Percentiles rank a stretch among this genome's conserved stretches.
Evolutionary conservation across 2,888 invertebrate species (phyloP).

Genomic region (Coecobrya sp.): DNA sequence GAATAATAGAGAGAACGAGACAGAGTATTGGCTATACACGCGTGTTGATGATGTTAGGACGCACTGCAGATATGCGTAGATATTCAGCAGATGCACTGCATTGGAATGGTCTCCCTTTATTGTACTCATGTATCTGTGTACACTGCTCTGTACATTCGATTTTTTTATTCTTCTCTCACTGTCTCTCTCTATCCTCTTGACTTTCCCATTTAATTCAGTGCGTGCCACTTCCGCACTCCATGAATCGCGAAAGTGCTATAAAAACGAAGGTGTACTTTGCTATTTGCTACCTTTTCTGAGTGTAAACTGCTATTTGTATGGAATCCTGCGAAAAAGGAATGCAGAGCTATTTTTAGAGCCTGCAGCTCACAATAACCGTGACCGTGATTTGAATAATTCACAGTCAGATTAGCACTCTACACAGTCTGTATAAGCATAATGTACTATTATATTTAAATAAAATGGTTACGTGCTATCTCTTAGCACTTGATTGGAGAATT

Average conservation of each 20-base stretch:
- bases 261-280: neutral
- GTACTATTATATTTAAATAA: too few relatives aligned
- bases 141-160: too few relatives aligned
- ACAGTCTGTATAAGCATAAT: too few relatives aligned
- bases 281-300: neutral
- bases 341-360: slow-evolving; percentile 16
- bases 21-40: slow-evolving; percentile 1
- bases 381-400: slow-evolving; percentile 33
- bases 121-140: too few relatives aligned
- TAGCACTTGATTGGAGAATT: too few relatives aligned
- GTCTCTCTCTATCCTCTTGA: neutral
- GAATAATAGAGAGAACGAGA: neutral
- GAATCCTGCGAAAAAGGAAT: neutral
- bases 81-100: slow-evolving; percentile 16
- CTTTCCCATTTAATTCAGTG: neutral
- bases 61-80: slow-evolving; percentile 29
- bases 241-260: neutral
- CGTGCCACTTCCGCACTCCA: slow-evolving; percentile 21
- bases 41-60: slow-evolving; percentile 17
- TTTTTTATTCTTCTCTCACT: neutral
- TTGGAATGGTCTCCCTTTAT: neutral
- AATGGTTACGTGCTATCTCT: too few relatives aligned
- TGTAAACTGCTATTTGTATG: neutral
- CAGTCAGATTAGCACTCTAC: neutral
- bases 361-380: slow-evolving; percentile 6